Percentiles rank a stretch among this genome's conserved stretches.
These are phyloP conservation scores for Campylomormyrus tamandua DNA, from an alignment of 2,113 vertebrate genomes.

Conservation along the genomic window DNA sequence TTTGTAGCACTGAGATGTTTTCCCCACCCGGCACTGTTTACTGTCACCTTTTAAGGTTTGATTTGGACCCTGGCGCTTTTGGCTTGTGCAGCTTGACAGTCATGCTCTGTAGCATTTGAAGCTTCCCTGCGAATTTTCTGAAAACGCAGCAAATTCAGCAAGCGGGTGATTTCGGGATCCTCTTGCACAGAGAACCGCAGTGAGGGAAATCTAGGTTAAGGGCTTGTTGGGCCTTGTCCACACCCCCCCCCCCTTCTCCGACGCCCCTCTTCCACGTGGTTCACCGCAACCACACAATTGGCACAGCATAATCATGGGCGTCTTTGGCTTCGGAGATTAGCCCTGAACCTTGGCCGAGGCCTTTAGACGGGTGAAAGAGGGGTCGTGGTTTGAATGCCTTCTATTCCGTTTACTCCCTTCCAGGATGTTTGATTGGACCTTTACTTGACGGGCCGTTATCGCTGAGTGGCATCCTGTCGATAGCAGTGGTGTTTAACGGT, in stretches of 20 bases:
- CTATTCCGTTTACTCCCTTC: background rate
- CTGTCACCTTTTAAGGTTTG: background rate
- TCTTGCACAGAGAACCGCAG: background rate
- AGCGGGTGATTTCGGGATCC: background rate
- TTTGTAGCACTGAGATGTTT: background rate
- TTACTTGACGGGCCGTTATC: background rate
- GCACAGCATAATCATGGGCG: background rate
- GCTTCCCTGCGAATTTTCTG: background rate
- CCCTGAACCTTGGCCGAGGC: background rate
- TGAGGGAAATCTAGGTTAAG: background rate
- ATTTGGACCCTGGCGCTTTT: background rate
- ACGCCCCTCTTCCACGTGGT: background rate
- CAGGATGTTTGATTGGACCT: background rate
- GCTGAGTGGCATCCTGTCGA: background rate
- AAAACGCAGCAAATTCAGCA: background rate
- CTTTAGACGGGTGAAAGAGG: background rate
- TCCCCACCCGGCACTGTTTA: background rate
- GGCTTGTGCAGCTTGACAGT: background rate
- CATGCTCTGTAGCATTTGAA: background rate
- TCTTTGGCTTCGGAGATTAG: background rate
- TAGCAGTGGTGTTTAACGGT: background rate
- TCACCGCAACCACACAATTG: background rate
- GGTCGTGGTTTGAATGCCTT: background rate
- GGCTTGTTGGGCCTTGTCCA: slow-evolving; percentile 1
- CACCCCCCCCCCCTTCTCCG: background rate